phyloP scores from a whole-genome alignment of 2,113 vertebrate species.

The Setophaga coronata region DNA sequence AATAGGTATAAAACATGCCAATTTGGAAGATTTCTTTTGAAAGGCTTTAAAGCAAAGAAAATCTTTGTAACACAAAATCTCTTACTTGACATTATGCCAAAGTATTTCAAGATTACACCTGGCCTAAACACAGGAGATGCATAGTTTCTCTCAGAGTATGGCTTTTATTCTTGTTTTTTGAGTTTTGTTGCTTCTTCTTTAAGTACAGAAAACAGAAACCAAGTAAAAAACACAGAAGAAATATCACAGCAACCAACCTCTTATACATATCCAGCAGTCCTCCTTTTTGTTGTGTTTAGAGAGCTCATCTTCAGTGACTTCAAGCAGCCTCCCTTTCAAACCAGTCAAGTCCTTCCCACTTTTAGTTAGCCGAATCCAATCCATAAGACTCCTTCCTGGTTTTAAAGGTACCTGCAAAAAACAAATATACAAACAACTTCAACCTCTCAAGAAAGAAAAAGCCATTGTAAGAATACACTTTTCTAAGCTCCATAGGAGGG shows the following conservation, averaged over 20 bases:
- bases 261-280: constrained; percentile 97
- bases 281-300: constrained; percentile 85
- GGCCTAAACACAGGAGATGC: not conserved
- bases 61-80: not conserved
- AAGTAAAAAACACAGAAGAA: not conserved
- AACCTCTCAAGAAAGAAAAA: not conserved
- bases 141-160: not conserved
- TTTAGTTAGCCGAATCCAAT: constrained; percentile 94
- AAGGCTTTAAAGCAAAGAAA: not conserved
- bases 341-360: constrained; percentile 92
- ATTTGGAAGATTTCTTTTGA: not conserved
- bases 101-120: not conserved
- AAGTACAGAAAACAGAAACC: not conserved
- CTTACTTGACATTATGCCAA: not conserved
- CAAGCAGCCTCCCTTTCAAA: constrained; percentile 85
- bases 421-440: not conserved
- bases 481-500: not conserved
- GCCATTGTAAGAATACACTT: not conserved
- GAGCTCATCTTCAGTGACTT: constrained; percentile 91
- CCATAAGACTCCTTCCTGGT: constrained; percentile 96
- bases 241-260: constrained; percentile 77
- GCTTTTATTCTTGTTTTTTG: not conserved
- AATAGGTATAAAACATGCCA: not conserved
- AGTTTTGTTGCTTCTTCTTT: not conserved
- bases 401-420: constrained; percentile 87